Conservation (phyloP, 2,888 invertebrate genomes). For the Acronicta leporina region DNA sequence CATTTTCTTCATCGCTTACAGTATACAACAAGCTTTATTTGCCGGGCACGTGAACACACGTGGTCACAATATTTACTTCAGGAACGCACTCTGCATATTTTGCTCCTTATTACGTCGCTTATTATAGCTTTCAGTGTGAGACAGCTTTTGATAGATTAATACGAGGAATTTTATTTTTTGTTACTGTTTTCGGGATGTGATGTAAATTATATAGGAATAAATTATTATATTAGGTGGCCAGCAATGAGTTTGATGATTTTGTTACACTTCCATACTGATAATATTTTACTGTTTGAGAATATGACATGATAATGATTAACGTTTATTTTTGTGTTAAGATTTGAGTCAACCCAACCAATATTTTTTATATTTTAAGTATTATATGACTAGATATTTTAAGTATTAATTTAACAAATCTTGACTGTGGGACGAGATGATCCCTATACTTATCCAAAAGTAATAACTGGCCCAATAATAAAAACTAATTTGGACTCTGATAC, state of each 20-base stretch:
- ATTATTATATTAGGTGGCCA: not conserved
- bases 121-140: constrained; percentile 31
- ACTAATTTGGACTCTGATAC: too few relatives aligned
- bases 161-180: constrained; percentile 21
- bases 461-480: too few relatives aligned
- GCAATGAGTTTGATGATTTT: not conserved
- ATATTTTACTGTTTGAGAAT: not conserved
- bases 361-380: too few relatives aligned
- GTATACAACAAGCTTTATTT: constrained; percentile 43
- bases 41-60: constrained; percentile 75
- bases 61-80: constrained; percentile 84
- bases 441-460: too few relatives aligned
- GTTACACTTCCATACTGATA: not conserved
- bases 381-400: too few relatives aligned
- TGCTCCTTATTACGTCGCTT: constrained; percentile 68
- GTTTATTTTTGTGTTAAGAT: not conserved
- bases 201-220: constrained; percentile 7
- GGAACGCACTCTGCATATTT: constrained; percentile 83
- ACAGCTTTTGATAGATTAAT: constrained; percentile 38
- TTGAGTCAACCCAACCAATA: too few relatives aligned
- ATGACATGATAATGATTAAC: not conserved
- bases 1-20: constrained; percentile 29
- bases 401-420: too few relatives aligned
- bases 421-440: too few relatives aligned
- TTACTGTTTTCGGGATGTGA: constrained; percentile 4